These are phyloP conservation scores for Numenius phaeopus DNA, from an alignment of 2,797 vertebrate species.

Conservation along the genomic window DNA sequence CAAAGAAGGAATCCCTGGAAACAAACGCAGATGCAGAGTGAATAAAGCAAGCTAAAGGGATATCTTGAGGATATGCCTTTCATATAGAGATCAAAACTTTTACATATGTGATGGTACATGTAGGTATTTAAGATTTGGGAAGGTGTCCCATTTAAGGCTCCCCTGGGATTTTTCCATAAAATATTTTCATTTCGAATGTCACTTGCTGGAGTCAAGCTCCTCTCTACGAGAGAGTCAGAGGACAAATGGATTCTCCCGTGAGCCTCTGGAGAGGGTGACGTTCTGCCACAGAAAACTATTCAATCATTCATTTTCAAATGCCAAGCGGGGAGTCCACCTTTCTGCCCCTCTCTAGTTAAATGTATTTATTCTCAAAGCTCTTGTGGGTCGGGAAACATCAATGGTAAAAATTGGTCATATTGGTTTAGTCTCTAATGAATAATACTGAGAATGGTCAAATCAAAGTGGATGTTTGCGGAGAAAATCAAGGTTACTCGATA, in stretches of 20 bases:
- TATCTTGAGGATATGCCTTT: neutral
- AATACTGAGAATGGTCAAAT: neutral
- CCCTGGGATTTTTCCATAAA: neutral
- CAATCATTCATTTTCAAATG: neutral
- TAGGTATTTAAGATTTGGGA: neutral
- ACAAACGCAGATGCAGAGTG: neutral
- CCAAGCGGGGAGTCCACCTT: neutral
- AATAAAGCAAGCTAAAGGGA: neutral
- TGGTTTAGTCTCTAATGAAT: neutral
- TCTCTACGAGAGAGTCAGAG: neutral
- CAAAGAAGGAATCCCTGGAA: neutral
- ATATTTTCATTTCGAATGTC: neutral
- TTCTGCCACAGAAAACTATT: neutral
- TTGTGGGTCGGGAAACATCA: neutral
- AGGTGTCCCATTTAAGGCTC: neutral
- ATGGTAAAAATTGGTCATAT: neutral
- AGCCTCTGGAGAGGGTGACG: neutral
- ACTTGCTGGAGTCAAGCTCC: neutral
- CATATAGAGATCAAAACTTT: neutral
- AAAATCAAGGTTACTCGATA: neutral
- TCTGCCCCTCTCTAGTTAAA: neutral
- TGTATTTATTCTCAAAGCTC: neutral
- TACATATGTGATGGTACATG: neutral
- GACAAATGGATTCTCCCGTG: neutral
- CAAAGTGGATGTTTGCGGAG: neutral